Conservation (phyloP, 2,888 invertebrate species). For the Lasiommata megera region DNA sequence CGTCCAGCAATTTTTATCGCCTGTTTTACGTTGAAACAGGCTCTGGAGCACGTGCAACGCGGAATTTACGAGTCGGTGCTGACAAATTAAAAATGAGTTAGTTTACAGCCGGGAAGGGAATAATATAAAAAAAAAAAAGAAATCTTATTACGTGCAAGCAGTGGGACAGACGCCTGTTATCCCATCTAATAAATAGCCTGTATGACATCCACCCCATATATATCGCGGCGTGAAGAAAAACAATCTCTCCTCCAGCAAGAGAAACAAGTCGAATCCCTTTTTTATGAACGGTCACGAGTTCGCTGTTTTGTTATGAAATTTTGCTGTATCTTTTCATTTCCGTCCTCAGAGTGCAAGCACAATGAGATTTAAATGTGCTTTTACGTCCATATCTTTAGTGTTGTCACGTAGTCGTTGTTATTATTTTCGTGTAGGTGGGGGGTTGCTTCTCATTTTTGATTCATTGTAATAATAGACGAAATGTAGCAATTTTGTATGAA, state of each 20-base stretch:
- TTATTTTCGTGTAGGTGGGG: slow-evolving; percentile 4
- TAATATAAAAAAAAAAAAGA: slow-evolving; percentile 66
- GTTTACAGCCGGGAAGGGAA: slow-evolving; percentile 70
- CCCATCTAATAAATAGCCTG: slow-evolving; percentile 72
- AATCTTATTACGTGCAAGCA: slow-evolving; percentile 66
- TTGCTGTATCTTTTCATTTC: slow-evolving; percentile 51
- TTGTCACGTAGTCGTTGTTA: slow-evolving; percentile 17
- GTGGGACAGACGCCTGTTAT: slow-evolving; percentile 59
- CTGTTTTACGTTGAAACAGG: slow-evolving; percentile 54
- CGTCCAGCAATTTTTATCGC: slow-evolving; percentile 57
- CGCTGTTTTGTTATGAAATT: slow-evolving; percentile 56
- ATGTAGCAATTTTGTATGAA: not conserved
- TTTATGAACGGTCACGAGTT: slow-evolving; percentile 61
- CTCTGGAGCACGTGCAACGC: slow-evolving; percentile 53
- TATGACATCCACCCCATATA: slow-evolving; percentile 60
- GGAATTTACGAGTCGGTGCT: slow-evolving; percentile 66
- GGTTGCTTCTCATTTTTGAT: not conserved
- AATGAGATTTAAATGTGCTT: slow-evolving; percentile 30
- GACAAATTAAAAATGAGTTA: slow-evolving; percentile 78
- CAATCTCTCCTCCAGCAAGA: slow-evolving; percentile 62
- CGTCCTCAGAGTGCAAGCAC: slow-evolving; percentile 36
- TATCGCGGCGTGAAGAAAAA: slow-evolving; percentile 62
- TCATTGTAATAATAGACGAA: not conserved
- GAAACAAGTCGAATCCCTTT: slow-evolving; percentile 69
- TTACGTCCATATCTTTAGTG: slow-evolving; percentile 23